Conservation (phyloP, 2,888 invertebrate genomes). For the Drepana falcataria region DNA sequence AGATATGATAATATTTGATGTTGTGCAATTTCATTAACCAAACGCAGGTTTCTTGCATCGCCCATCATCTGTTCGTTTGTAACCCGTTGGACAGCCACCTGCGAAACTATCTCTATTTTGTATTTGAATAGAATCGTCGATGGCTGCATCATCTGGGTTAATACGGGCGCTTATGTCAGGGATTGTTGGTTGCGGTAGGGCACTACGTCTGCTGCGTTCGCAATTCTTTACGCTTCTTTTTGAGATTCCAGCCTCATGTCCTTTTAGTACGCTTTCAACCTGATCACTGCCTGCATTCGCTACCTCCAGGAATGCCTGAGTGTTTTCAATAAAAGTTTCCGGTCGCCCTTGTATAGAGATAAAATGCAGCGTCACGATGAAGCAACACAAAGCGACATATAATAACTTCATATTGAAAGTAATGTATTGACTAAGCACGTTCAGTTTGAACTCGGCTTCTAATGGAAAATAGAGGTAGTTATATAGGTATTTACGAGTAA, state of each 20-base stretch:
- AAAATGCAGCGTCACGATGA: slow-evolving; percentile 24
- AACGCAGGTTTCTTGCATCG: slow-evolving; percentile 50
- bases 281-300: slow-evolving; percentile 28
- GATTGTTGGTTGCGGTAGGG: slow-evolving; percentile 9
- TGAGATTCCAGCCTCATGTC: too few relatives aligned
- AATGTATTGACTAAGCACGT: too few relatives aligned
- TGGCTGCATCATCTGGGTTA: slow-evolving; percentile 6
- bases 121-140: slow-evolving; percentile 22
- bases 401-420: slow-evolving; percentile 34
- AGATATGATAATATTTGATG: too few relatives aligned
- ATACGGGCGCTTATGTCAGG: slow-evolving; percentile 9
- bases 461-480: too few relatives aligned
- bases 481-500: too few relatives aligned
- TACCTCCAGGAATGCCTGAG: slow-evolving; percentile 29
- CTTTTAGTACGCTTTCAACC: slow-evolving; percentile 22
- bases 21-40: background rate
- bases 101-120: slow-evolving; percentile 50
- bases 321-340: slow-evolving; percentile 28
- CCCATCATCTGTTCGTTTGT: slow-evolving; percentile 48
- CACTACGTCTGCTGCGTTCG: background rate
- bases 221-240: background rate
- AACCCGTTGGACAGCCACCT: slow-evolving; percentile 50
- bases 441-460: too few relatives aligned
- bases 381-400: slow-evolving; percentile 28
- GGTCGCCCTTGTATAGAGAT: slow-evolving; percentile 30